phyloP scores from a whole-genome alignment of 2,888 invertebrate genomes.

The Lycaena phlaeas region DNA sequence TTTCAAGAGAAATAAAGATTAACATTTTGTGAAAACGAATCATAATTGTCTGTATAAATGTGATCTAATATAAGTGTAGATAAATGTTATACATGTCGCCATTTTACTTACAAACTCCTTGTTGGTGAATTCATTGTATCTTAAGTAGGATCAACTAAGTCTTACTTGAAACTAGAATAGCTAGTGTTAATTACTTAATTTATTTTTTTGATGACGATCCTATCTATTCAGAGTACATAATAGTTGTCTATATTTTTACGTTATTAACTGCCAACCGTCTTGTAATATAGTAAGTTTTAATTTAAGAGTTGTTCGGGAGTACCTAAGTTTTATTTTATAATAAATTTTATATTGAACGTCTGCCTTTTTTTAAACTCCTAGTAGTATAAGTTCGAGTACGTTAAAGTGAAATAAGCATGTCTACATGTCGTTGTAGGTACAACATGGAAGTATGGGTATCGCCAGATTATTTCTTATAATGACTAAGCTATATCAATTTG shows the following conservation, averaged over 20 bases:
- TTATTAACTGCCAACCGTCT: neutral
- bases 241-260: slow-evolving; percentile 8
- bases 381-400: no score
- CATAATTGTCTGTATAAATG: slow-evolving; percentile 36
- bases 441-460: no score
- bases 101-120: slow-evolving; percentile 9
- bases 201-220: slow-evolving; percentile 4
- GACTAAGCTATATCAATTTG: no score
- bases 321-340: slow-evolving; percentile 6
- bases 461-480: no score
- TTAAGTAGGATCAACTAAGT: no score
- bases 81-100: slow-evolving; percentile 20
- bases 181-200: slow-evolving; percentile 2
- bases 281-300: slow-evolving; percentile 3
- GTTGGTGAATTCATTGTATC: no score
- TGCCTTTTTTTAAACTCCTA: neutral
- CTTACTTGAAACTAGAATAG: no score
- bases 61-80: slow-evolving; percentile 31
- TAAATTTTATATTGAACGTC: slow-evolving; percentile 3
- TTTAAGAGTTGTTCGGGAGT: neutral
- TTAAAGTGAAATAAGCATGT: no score
- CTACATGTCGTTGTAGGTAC: no score
- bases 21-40: slow-evolving; percentile 18
- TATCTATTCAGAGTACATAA: neutral
- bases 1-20: no score